phyloP scores from a whole-genome alignment of 2,113 vertebrate species.

The Takifugu bimaculatus region DNA sequence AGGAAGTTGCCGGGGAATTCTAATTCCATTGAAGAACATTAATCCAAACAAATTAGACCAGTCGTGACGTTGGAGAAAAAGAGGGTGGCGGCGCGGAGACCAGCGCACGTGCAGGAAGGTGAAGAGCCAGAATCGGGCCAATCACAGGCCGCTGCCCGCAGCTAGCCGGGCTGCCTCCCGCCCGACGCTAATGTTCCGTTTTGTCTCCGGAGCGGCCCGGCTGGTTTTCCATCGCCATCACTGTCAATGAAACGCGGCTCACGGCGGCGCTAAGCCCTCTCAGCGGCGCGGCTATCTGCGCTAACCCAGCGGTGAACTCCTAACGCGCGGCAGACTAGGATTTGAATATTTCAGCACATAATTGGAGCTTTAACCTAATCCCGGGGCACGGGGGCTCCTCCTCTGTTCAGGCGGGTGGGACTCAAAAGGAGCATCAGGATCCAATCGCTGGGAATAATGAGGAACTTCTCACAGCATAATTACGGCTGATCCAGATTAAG shows the following conservation, averaged over 20 bases:
- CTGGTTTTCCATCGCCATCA: conserved; percentile 64
- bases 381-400: conserved; percentile 51
- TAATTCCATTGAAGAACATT: conserved; percentile 72
- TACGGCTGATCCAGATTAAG: conserved; percentile 67
- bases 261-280: conserved; percentile 53
- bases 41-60: conserved; percentile 71
- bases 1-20: conserved; percentile 68
- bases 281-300: conserved; percentile 43
- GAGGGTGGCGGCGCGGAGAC: conserved; percentile 3
- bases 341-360: conserved; percentile 74
- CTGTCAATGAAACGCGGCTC: conserved; percentile 58
- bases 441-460: conserved; percentile 67
- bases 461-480: conserved; percentile 68
- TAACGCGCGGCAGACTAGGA: conserved; percentile 67
- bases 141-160: conserved; percentile 17
- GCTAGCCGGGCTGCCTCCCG: conserved; percentile 9
- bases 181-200: conserved; percentile 48
- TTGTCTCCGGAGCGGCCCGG: conserved; percentile 54
- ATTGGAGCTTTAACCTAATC: conserved; percentile 76
- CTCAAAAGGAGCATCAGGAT: conserved; percentile 65
- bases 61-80: conserved; percentile 42
- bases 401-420: conserved; percentile 42
- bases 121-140: conserved; percentile 24
- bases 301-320: conserved; percentile 70
- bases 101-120: neutral